Percentiles rank a stretch among this genome's conserved stretches.
phyloP scores from a whole-genome alignment of 2,797 vertebrate species.

The Squalus acanthias region DNA sequence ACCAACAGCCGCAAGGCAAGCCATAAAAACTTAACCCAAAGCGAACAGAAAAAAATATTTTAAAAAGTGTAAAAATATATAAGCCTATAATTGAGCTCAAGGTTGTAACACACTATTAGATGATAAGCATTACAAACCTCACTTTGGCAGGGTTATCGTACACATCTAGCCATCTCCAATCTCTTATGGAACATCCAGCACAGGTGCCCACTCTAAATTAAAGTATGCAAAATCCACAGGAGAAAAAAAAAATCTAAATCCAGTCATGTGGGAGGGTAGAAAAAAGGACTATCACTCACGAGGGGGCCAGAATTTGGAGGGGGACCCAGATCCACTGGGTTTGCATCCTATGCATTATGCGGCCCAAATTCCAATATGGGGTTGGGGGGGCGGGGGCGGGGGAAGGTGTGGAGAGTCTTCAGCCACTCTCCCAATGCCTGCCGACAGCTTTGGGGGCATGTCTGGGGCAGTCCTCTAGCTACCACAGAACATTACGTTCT shows the following conservation, averaged over 20 bases:
- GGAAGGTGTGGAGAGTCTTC: neutral
- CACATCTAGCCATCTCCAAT: neutral
- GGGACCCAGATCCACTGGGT: neutral
- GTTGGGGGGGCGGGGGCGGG: too few species aligned
- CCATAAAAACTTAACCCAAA: neutral
- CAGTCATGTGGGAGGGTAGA: neutral
- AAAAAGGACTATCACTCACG: neutral
- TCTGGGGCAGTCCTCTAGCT: neutral
- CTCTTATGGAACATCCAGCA: neutral
- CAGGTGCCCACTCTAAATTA: neutral
- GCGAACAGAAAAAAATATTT: neutral
- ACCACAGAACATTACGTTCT: neutral
- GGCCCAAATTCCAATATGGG: too few species aligned
- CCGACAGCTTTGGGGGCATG: neutral
- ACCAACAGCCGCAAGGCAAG: neutral
- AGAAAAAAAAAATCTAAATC: neutral
- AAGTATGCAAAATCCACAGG: neutral
- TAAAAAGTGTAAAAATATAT: neutral
- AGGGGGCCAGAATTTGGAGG: neutral
- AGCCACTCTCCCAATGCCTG: neutral
- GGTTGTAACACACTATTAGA: neutral
- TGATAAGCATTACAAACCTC: too few species aligned
- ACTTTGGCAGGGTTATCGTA: neutral
- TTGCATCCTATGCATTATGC: too few species aligned
- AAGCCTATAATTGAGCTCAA: neutral